A percentile compares a stretch with the other conserved stretches of the same genome.
phyloP scores from a whole-genome alignment of 2,888 invertebrate genomes.

The Geotrupes spiniger region DNA sequence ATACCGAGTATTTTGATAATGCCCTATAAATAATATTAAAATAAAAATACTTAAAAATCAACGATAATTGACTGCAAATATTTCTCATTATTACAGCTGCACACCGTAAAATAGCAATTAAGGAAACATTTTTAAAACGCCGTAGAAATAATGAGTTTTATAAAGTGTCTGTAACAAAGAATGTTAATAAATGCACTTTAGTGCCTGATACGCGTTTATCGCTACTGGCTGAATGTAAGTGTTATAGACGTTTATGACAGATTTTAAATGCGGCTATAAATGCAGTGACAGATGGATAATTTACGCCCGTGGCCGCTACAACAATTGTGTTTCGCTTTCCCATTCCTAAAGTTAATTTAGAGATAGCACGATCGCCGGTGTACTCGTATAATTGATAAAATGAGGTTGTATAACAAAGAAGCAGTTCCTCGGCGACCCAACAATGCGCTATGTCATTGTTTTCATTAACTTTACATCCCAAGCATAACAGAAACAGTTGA shows the following conservation, averaged over 20 bases:
- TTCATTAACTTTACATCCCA: constrained; percentile 25
- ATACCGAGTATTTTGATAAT: too few relatives aligned
- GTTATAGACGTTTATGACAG: constrained; percentile 4
- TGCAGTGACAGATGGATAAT: neutral
- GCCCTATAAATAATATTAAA: too few relatives aligned
- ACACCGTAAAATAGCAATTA: too few relatives aligned
- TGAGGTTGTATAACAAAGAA: constrained; percentile 16
- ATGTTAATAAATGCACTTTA: neutral
- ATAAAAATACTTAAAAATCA: too few relatives aligned
- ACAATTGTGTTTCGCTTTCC: too few relatives aligned
- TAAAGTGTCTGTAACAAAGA: neutral
- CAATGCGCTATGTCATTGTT: constrained; percentile 31
- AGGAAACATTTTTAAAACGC: neutral
- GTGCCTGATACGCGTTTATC: neutral
- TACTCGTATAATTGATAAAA: constrained; percentile 20
- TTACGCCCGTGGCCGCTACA: constrained; percentile 7
- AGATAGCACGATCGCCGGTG: constrained; percentile 7
- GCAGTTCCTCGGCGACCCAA: constrained; percentile 14
- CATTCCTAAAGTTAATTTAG: too few relatives aligned
- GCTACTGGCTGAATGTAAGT: neutral
- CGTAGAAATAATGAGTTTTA: neutral
- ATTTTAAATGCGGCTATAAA: constrained; percentile 3
- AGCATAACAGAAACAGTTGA: constrained; percentile 15
- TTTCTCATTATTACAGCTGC: too few relatives aligned
- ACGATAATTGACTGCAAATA: too few relatives aligned